Conservation (phyloP, 2,113 vertebrate genomes). For the Gallinago undulata region DNA sequence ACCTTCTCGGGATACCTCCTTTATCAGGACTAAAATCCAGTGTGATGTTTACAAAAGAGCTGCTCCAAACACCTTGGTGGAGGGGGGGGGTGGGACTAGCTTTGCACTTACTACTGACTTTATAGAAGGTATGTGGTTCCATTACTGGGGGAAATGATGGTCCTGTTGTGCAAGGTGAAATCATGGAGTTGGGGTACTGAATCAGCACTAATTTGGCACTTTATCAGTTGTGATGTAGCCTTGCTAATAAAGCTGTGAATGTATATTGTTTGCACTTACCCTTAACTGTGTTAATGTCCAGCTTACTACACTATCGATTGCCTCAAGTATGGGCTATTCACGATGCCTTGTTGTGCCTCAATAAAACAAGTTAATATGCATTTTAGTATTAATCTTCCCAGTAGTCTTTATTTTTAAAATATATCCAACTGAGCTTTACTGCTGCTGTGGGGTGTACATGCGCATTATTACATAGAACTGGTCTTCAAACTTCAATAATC, state of each 20-base stretch:
- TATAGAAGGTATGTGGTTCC: constrained; percentile 51
- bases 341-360: constrained; percentile 86
- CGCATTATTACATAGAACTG: not conserved
- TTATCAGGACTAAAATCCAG: constrained; percentile 89
- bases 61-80: constrained; percentile 63
- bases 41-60: constrained; percentile 55
- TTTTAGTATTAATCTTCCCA: constrained; percentile 69
- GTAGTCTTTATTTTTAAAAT: constrained; percentile 23
- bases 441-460: not conserved
- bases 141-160: constrained; percentile 59
- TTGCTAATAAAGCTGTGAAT: constrained; percentile 80
- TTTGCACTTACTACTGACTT: constrained; percentile 69
- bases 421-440: not conserved
- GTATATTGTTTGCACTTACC: constrained; percentile 81
- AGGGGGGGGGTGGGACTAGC: constrained; percentile 47
- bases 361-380: constrained; percentile 85
- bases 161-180: constrained; percentile 70
- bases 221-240: constrained; percentile 82
- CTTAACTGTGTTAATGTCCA: constrained; percentile 74
- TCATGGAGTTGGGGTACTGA: constrained; percentile 71
- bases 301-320: constrained; percentile 76
- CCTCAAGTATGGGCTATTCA: constrained; percentile 77
- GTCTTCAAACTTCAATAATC: not conserved
- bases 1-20: constrained; percentile 97
- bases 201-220: constrained; percentile 81